Base-by-base conservation (phyloP, 2,888 invertebrate species). In the Diplolepis rosae region DNA sequence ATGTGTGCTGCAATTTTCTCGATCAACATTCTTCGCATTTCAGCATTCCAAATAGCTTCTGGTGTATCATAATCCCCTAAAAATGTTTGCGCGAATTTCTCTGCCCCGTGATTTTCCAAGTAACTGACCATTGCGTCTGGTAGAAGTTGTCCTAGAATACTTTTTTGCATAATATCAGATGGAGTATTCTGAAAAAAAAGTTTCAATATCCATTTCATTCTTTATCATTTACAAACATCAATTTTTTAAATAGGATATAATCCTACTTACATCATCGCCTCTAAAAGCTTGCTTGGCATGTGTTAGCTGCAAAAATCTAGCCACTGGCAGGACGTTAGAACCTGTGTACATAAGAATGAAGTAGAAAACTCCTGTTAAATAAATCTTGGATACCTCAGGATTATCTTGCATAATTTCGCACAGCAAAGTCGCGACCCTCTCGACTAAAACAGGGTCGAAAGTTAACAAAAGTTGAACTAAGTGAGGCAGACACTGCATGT, bases 81-180 rank as follows among this genome's bases (percentile, higher is more conserved):
- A 90, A 96, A 97, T 83, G 97, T 98, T 90, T 99, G 97, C 0
- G 99, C 98, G 90, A 99, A 99, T 88, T 98, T 98, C 77, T 99
- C 99, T 0, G 98, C 93, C 0, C 98, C 98, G 86, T 99, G 98
- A 89, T 99, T 98, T 89, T 99, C 99, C 70, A 99, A 90, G 89
- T 98, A 99, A 85, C 98, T 98, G 1, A 99, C 96, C 98, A 99
- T 99, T 0, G 99, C 99, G 88, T 99, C 99, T 0, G 99, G 99
- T 69, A 99, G 89, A 68, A 99, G 90, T 84, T 97, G 98, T 0
- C 97, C 96, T 50, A 99, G 91, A 77, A 99, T 95, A 84, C 98
- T 98, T 69, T 96, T 92, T 86, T 95, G 94, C 94, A 98, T 96
- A 82, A 98, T 95, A 83, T 95, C 95, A 1, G 95, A 94, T 5